phyloP scores from a whole-genome alignment of 92 coral and sea anemone genomes.

The Hydrozoanthus gracilis region DNA sequence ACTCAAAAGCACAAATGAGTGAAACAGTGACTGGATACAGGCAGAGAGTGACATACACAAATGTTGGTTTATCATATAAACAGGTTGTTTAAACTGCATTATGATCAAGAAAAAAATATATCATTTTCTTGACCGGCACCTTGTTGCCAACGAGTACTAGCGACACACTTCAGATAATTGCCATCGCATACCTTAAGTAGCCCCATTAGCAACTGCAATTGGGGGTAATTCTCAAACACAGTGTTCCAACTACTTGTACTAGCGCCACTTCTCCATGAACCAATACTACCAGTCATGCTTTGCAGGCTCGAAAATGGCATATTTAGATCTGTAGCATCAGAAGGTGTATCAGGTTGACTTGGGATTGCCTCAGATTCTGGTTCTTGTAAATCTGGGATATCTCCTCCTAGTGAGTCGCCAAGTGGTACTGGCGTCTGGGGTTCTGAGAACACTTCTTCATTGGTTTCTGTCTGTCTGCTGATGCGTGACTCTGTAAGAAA shows the following conservation, averaged over 20 bases:
- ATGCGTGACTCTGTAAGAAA: conserved; percentile 68
- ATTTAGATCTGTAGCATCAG: conserved; percentile 69
- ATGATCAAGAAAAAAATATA: too few species aligned
- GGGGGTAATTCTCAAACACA: conserved; percentile 84
- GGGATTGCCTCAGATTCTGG: conserved; percentile 64
- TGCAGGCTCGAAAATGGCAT: conserved; percentile 80
- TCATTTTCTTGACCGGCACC: too few species aligned
- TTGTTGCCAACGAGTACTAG: neutral
- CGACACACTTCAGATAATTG: neutral
- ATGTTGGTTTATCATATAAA: too few species aligned
- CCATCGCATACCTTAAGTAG: conserved; percentile 71
- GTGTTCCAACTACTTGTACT: conserved; percentile 80
- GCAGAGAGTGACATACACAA: too few species aligned
- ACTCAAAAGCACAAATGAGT: too few species aligned
- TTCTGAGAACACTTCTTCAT: conserved; percentile 83
- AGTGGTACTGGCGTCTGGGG: conserved; percentile 41
- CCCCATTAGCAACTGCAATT: conserved; percentile 77
- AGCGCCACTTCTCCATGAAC: conserved; percentile 90
- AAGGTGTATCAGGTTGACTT: conserved; percentile 77
- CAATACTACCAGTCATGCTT: conserved; percentile 67
- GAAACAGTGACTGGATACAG: too few species aligned
- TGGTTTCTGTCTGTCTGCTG: conserved; percentile 82
- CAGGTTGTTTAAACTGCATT: too few species aligned
- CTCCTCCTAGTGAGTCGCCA: conserved; percentile 39
- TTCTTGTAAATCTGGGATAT: conserved; percentile 2